Evolutionary conservation across 2,113 vertebrate species (phyloP).

Genomic region (Strix aluco): DNA sequence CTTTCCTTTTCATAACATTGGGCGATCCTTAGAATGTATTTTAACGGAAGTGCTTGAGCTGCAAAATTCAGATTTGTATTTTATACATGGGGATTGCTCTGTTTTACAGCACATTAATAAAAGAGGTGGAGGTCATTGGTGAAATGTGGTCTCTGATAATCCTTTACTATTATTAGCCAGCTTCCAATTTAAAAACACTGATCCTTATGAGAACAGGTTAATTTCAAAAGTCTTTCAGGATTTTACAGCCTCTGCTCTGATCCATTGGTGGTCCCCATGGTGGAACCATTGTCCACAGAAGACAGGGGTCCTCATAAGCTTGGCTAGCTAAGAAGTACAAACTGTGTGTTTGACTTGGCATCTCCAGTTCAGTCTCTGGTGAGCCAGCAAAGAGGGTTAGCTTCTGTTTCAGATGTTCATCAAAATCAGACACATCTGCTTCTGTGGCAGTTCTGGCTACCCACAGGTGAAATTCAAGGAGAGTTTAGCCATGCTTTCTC

Average conservation of each 20-base stretch:
- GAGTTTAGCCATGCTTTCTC: neutral
- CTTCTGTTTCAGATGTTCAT: neutral
- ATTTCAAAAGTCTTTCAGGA: neutral
- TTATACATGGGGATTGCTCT: neutral
- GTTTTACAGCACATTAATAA: neutral
- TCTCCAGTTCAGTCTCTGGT: neutral
- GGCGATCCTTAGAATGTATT: neutral
- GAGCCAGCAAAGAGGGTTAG: neutral
- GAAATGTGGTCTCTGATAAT: neutral
- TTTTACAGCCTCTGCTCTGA: neutral
- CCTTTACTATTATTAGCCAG: neutral
- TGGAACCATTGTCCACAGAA: neutral
- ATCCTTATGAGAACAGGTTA: neutral
- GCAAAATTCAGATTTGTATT: constrained; percentile 12
- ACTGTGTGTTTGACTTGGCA: neutral
- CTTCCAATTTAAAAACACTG: neutral
- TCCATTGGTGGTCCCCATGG: neutral
- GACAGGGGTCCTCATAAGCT: neutral
- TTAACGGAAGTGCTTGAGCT: neutral
- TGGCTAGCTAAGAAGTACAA: neutral
- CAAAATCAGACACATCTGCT: neutral
- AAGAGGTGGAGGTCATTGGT: neutral
- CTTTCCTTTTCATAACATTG: neutral
- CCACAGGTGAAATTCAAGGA: neutral
- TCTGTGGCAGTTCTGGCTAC: neutral